Evolutionary conservation across 1,140 invertebrate species (phyloP).

Genomic region (Orius laevigatus): DNA sequence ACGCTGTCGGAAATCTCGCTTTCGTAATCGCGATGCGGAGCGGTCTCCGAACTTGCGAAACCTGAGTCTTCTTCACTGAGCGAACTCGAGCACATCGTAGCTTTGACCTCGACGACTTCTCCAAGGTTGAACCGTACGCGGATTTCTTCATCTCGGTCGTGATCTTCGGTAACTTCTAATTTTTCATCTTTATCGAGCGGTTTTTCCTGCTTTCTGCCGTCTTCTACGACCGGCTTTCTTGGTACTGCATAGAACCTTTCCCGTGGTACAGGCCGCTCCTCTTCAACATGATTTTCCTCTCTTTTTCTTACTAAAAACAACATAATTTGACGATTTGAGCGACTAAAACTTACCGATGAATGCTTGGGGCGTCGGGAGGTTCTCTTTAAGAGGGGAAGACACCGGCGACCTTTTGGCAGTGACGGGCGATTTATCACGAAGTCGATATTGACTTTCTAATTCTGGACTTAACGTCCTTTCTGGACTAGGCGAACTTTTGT

Average conservation of each 20-base stretch:
- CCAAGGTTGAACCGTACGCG: constrained; percentile 15
- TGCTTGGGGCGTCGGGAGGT: neutral
- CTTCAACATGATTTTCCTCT: constrained; percentile 7
- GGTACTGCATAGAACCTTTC: constrained; percentile 8
- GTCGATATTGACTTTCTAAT: neutral
- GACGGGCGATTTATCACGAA: constrained; percentile 2
- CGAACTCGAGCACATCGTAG: constrained; percentile 18
- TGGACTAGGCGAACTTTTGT: neutral
- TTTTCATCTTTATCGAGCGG: too few relatives aligned
- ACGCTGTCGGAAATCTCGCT: constrained; percentile 9
- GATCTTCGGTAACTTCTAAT: too few relatives aligned
- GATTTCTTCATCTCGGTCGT: constrained; percentile 10
- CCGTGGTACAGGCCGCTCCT: constrained; percentile 9
- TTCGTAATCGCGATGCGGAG: constrained; percentile 13
- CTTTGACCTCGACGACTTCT: constrained; percentile 12
- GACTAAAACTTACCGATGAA: neutral
- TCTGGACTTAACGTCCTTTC: neutral
- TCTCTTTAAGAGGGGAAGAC: constrained; percentile 4
- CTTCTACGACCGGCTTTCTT: neutral
- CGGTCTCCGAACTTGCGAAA: constrained; percentile 22
- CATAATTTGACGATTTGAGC: neutral
- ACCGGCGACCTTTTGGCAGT: neutral
- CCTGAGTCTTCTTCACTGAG: constrained; percentile 23
- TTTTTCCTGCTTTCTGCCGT: constrained; percentile 3
- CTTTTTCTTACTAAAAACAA: constrained; percentile 1